A percentile compares a stretch with the other conserved stretches of the same genome.
Conservation (phyloP, 2,888 invertebrate species). For the Synergus umbraculus region DNA sequence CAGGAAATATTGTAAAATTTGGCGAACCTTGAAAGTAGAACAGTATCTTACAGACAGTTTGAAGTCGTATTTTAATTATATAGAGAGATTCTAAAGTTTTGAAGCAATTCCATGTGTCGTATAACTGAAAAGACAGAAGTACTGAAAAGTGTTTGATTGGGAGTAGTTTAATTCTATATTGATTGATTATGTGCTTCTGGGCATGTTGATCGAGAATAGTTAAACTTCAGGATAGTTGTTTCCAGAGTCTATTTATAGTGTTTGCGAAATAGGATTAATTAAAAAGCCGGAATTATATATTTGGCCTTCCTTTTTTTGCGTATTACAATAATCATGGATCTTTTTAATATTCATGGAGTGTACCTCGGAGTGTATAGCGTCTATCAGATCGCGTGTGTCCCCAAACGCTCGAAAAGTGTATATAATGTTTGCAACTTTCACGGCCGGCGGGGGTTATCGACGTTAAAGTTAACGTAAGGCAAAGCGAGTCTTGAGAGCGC, state of each 20-base stretch:
- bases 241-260: not conserved
- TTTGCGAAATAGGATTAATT: not conserved
- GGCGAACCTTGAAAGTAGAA: too few relatives aligned
- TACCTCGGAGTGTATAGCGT: conserved; percentile 2
- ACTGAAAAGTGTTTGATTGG: not conserved
- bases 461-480: conserved; percentile 31
- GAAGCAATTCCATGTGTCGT: too few relatives aligned
- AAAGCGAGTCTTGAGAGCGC: conserved; percentile 38
- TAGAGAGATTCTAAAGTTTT: too few relatives aligned
- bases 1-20: not conserved
- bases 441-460: conserved; percentile 33
- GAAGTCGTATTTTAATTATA: too few relatives aligned
- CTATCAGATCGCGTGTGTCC: conserved; percentile 39
- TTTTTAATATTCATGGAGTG: conserved; percentile 38
- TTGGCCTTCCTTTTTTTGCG: conserved; percentile 9
- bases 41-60: too few relatives aligned
- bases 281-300: conserved; percentile 12
- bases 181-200: too few relatives aligned
- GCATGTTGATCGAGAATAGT: not conserved
- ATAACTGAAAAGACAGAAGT: too few relatives aligned
- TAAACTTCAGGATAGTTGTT: not conserved
- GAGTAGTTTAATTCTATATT: not conserved
- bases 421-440: conserved; percentile 30
- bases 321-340: conserved; percentile 10
- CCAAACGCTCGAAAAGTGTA: conserved; percentile 18